Conservation (phyloP, 2,888 invertebrate genomes). For the Furcula furcula region DNA sequence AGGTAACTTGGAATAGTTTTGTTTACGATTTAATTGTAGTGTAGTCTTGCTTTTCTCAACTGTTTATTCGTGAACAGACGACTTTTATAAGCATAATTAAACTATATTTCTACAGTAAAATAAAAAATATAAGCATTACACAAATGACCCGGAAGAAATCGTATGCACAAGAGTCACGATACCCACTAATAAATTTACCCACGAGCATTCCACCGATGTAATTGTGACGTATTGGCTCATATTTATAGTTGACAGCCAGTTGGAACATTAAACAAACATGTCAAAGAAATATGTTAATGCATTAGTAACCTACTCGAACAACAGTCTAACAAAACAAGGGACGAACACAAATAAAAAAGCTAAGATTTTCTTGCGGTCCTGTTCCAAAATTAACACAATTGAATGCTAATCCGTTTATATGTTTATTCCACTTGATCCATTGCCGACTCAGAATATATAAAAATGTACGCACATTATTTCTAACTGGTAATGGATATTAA, state of each 20-base stretch:
- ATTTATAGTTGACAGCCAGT: background rate
- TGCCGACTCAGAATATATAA: slow-evolving; percentile 42
- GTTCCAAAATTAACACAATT: slow-evolving; percentile 16
- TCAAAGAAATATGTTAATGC: background rate
- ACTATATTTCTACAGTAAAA: too few species aligned
- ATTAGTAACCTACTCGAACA: background rate
- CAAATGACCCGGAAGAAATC: too few species aligned
- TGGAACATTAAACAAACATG: background rate
- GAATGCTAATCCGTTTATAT: slow-evolving; percentile 46
- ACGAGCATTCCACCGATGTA: background rate
- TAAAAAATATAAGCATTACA: too few species aligned
- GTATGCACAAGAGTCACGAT: too few species aligned
- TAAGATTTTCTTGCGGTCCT: background rate
- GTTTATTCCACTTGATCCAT: slow-evolving; percentile 44
- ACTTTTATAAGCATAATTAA: too few species aligned
- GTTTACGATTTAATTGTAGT: slow-evolving; percentile 63
- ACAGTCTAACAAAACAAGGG: background rate
- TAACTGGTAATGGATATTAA: slow-evolving; percentile 59
- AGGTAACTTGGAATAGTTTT: slow-evolving; percentile 64
- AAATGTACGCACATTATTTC: slow-evolving; percentile 45
- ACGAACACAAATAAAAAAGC: slow-evolving; percentile 6
- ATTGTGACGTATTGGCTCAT: background rate
- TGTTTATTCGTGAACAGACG: slow-evolving; percentile 42
- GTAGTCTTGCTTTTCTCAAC: slow-evolving; percentile 45
- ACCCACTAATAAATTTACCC: too few species aligned